Conservation (phyloP, 2,888 invertebrate species). For the Boloria selene region DNA sequence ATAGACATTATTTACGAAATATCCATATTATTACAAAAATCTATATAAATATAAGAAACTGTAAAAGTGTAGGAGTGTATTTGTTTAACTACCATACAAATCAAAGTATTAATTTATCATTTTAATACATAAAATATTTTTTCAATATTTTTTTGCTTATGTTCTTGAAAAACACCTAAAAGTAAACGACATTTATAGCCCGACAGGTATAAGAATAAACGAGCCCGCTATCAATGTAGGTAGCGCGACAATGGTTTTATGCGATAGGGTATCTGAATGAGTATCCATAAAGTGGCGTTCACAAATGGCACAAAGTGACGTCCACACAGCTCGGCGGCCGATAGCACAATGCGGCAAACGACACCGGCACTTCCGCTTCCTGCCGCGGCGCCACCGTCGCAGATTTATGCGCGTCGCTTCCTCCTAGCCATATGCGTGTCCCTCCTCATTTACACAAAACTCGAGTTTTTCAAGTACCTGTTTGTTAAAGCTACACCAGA, state of each 20-base stretch:
- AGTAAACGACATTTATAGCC: slow-evolving; percentile 31
- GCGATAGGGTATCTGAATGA: slow-evolving; percentile 70
- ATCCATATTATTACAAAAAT: too few species aligned
- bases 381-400: slow-evolving; percentile 78
- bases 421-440: slow-evolving; percentile 74
- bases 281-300: slow-evolving; percentile 72
- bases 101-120: too few species aligned
- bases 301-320: slow-evolving; percentile 77
- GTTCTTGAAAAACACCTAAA: slow-evolving; percentile 11
- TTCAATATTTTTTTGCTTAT: background rate
- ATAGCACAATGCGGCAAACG: slow-evolving; percentile 82
- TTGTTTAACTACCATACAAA: too few species aligned
- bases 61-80: too few species aligned
- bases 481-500: slow-evolving; percentile 54
- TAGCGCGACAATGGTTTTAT: slow-evolving; percentile 69
- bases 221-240: slow-evolving; percentile 62
- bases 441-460: slow-evolving; percentile 79
- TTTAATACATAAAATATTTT: background rate
- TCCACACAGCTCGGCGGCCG: slow-evolving; percentile 75
- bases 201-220: slow-evolving; percentile 43
- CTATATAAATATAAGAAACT: too few species aligned
- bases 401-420: slow-evolving; percentile 81
- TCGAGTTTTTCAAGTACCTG: slow-evolving; percentile 79
- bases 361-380: slow-evolving; percentile 79
- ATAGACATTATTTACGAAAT: too few species aligned